phyloP scores from a whole-genome alignment of 2,888 invertebrate genomes.

The Physocephala rufipes region DNA sequence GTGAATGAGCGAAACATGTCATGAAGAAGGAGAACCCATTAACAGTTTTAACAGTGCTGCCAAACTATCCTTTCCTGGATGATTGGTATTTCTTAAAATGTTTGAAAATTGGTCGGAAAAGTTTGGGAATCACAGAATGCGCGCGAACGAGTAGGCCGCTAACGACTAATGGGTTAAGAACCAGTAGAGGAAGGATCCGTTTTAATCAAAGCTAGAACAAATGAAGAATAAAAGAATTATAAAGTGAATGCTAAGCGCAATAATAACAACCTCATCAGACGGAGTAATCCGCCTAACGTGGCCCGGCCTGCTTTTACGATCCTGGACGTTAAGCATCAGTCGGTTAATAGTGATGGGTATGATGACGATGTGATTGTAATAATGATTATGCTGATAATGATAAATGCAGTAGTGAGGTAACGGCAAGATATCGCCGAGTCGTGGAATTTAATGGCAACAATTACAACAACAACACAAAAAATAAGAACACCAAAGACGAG shows the following conservation, averaged over 20 bases:
- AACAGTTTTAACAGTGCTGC: too few species aligned
- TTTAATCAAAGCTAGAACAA: background rate
- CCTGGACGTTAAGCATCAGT: background rate
- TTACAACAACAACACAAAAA: constrained; percentile 31
- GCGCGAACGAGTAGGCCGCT: too few species aligned
- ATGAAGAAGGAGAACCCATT: too few species aligned
- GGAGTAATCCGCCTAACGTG: too few species aligned
- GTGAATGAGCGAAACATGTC: background rate
- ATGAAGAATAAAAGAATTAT: background rate
- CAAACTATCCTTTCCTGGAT: too few species aligned
- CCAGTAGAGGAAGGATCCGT: too few species aligned
- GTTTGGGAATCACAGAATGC: too few species aligned
- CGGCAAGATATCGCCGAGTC: background rate
- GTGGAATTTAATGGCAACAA: too few species aligned
- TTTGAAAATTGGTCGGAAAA: too few species aligned
- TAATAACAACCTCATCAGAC: background rate
- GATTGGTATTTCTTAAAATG: too few species aligned
- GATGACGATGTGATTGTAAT: background rate
- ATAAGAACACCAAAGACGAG: constrained; percentile 25
- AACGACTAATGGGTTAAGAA: too few species aligned
- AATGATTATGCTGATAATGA: background rate
- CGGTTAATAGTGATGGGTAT: background rate
- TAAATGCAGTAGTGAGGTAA: background rate
- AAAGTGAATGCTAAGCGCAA: background rate
- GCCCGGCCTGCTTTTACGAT: too few species aligned